These are phyloP conservation scores for Pelusios castaneus DNA, from an alignment of 2,113 vertebrate species.

Conservation along the genomic window DNA sequence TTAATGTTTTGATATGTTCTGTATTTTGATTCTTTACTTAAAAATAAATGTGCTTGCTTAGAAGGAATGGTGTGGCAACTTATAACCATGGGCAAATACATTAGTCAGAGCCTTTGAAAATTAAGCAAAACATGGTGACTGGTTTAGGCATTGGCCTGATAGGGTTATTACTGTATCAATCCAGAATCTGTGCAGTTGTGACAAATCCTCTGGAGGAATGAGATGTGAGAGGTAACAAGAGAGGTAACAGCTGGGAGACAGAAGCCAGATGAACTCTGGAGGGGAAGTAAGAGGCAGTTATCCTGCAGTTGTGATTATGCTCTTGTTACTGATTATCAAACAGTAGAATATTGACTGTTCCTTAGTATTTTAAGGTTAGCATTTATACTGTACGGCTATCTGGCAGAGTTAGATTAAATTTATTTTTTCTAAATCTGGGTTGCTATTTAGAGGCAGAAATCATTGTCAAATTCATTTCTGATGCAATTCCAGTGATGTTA, in stretches of 20 bases:
- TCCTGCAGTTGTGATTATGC: neutral
- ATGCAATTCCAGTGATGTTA: neutral
- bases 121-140: neutral
- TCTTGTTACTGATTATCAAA: neutral
- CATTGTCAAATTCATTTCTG: neutral
- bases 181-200: neutral
- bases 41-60: neutral
- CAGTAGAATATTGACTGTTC: neutral
- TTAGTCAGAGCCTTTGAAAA: neutral
- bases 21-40: neutral
- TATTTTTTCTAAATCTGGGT: neutral
- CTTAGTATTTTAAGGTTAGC: too few species aligned
- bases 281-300: neutral
- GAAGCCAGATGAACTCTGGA: neutral
- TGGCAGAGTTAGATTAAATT: too few species aligned
- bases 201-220: neutral
- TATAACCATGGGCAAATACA: neutral
- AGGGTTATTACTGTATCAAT: neutral
- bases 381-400: too few species aligned
- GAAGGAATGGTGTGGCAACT: neutral
- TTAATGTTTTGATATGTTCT: neutral
- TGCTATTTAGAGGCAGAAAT: neutral
- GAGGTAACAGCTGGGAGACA: neutral
- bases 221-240: neutral
- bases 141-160: neutral